Conservation (phyloP, 2,113 vertebrate genomes). For the Lepisosteus osseus region DNA sequence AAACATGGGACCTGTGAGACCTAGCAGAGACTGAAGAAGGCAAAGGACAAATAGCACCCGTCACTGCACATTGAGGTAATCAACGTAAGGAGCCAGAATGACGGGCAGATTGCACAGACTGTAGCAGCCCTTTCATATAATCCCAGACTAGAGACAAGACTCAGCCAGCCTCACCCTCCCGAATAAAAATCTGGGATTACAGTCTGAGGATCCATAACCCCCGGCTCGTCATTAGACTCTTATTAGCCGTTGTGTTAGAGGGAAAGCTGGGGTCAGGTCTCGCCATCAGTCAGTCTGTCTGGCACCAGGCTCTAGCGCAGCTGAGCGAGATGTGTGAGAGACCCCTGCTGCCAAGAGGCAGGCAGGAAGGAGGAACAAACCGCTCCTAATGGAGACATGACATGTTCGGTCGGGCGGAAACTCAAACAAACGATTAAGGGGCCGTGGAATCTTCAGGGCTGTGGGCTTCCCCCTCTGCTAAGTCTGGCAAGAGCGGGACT, state of each 20-base stretch:
- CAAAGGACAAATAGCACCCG: no score
- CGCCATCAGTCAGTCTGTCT: constrained; percentile 64
- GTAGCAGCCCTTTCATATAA: constrained; percentile 16
- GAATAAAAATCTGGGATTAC: constrained; percentile 8
- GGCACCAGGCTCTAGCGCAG: constrained; percentile 68
- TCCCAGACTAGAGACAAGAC: not conserved
- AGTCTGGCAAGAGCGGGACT: not conserved
- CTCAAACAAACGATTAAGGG: constrained; percentile 77
- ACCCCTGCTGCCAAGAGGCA: constrained; percentile 68
- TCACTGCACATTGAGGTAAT: no score
- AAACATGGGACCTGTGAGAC: no score
- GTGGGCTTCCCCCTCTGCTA: constrained; percentile 29
- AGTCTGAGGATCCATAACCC: not conserved
- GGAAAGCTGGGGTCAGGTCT: constrained; percentile 23
- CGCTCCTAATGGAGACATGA: constrained; percentile 75
- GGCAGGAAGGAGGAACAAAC: constrained; percentile 69
- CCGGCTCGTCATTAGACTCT: constrained; percentile 15
- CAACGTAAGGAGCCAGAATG: no score
- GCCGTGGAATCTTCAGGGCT: constrained; percentile 61
- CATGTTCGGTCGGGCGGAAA: constrained; percentile 69
- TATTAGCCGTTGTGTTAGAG: constrained; percentile 23
- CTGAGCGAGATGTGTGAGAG: constrained; percentile 68
- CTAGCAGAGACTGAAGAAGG: no score
- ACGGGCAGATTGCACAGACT: constrained; percentile 9
- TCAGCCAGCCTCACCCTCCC: not conserved